Conservation (phyloP, 2,113 vertebrate genomes). For the Grammomys dolichurus region DNA sequence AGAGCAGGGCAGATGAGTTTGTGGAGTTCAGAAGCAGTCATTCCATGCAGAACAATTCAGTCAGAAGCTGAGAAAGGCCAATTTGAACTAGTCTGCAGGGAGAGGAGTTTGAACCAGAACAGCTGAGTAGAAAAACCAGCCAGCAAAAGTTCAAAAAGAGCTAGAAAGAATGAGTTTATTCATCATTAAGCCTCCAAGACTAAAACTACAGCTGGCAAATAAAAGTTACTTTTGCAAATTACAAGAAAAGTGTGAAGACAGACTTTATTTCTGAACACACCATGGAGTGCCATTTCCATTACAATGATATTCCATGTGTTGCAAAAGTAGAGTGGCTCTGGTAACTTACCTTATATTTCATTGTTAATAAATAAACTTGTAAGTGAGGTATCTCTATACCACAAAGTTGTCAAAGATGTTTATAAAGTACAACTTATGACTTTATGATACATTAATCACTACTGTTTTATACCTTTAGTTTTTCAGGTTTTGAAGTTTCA, state of each 20-base stretch:
- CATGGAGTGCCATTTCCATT: not conserved
- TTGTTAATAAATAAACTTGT: not conserved
- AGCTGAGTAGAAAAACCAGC: too few relatives aligned
- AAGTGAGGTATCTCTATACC: not conserved
- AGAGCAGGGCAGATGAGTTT: too few relatives aligned
- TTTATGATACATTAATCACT: slow-evolving; percentile 34
- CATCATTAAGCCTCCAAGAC: too few relatives aligned
- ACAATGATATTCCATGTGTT: not conserved
- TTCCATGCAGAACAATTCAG: too few relatives aligned
- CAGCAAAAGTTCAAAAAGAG: too few relatives aligned
- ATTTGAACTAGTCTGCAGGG: too few relatives aligned
- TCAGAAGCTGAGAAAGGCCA: too few relatives aligned
- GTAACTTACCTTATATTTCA: not conserved
- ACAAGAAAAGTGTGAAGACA: not conserved
- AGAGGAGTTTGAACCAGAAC: too few relatives aligned
- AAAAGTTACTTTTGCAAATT: too few relatives aligned
- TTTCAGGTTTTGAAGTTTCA: not conserved
- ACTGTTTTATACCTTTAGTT: not conserved
- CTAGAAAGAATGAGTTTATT: too few relatives aligned
- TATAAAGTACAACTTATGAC: not conserved
- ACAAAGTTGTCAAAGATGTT: not conserved
- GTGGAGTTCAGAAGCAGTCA: too few relatives aligned
- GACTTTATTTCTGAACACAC: not conserved
- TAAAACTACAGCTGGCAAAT: too few relatives aligned
- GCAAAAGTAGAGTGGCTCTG: not conserved